Evolutionary conservation across 35 echinoderm and acorn worm species (phyloP).

Genomic region (Patiria miniata): DNA sequence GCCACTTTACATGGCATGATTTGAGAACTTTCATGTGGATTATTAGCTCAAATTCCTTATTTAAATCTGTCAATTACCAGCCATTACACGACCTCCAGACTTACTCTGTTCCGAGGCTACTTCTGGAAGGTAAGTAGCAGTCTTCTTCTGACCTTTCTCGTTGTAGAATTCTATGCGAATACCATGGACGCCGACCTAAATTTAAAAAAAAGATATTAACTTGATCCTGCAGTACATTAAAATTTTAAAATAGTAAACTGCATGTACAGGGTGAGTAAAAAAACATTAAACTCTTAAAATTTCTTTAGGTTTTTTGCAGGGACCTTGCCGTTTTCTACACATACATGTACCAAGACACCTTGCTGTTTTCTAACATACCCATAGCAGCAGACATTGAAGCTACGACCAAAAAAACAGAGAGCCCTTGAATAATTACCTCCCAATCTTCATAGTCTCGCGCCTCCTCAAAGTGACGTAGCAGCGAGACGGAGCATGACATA

Average conservation of each 20-base stretch:
- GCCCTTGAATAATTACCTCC: conserved; percentile 73
- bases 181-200: conserved; percentile 91
- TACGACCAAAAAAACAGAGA: too few relatives aligned
- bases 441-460: conserved; percentile 91
- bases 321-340: too few relatives aligned
- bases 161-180: conserved; percentile 99
- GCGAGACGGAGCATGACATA: conserved; percentile 88
- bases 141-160: conserved; percentile 90
- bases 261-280: background rate
- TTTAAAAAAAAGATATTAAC: conserved; percentile 31
- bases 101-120: conserved; percentile 96
- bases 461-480: conserved; percentile 97
- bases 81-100: background rate
- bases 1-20: too few relatives aligned
- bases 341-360: too few relatives aligned
- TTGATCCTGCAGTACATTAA: background rate
- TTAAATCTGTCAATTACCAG: too few relatives aligned
- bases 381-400: too few relatives aligned
- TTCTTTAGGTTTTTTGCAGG: too few relatives aligned
- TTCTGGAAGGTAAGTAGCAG: conserved; percentile 96
- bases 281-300: too few relatives aligned
- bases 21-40: too few relatives aligned
- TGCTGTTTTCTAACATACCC: too few relatives aligned
- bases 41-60: too few relatives aligned
- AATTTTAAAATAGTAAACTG: too few relatives aligned